Percentiles rank a stretch among this genome's conserved stretches.
phyloP scores from a whole-genome alignment of 30 jellyfish, hydroid and myxozoan genomes.

The Nemopilema nomurai region DNA sequence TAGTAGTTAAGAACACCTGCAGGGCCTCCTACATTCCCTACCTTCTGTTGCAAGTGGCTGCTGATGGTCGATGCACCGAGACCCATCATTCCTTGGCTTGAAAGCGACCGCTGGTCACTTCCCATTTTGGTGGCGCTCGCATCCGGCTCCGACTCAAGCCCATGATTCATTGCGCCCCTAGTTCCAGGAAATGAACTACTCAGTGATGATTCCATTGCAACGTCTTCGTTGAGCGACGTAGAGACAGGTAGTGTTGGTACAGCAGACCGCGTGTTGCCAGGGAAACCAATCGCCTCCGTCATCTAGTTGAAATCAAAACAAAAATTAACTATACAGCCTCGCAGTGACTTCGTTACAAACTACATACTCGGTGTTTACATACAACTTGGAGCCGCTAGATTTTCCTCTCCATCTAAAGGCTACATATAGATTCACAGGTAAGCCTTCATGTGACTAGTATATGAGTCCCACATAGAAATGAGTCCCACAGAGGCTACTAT shows the following conservation, averaged over 20 bases:
- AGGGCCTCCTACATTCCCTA: conserved; percentile 5
- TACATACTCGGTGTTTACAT: no score
- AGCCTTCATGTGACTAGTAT: neutral
- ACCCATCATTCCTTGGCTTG: conserved; percentile 51
- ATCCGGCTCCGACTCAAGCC: conserved; percentile 11
- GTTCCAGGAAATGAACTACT: conserved; percentile 35
- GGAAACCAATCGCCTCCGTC: conserved; percentile 31
- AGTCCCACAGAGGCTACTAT: neutral
- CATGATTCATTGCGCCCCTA: conserved; percentile 49
- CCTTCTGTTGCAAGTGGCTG: conserved; percentile 35
- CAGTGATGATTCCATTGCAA: conserved; percentile 15
- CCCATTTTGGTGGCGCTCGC: conserved; percentile 8
- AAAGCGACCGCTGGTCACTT: conserved; percentile 40
- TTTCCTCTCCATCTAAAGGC: no score
- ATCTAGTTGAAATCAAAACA: conserved; percentile 1
- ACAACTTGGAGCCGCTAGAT: no score
- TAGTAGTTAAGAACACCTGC: neutral
- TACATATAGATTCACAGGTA: no score
- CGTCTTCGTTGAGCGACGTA: conserved; percentile 19
- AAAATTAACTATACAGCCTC: neutral
- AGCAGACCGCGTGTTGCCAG: conserved; percentile 9
- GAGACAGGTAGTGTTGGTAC: conserved; percentile 35
- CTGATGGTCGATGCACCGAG: conserved; percentile 29
- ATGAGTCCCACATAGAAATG: neutral
- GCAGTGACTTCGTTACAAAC: no score